Conservation (phyloP, 2,113 vertebrate genomes). For the Sturnira hondurensis region DNA sequence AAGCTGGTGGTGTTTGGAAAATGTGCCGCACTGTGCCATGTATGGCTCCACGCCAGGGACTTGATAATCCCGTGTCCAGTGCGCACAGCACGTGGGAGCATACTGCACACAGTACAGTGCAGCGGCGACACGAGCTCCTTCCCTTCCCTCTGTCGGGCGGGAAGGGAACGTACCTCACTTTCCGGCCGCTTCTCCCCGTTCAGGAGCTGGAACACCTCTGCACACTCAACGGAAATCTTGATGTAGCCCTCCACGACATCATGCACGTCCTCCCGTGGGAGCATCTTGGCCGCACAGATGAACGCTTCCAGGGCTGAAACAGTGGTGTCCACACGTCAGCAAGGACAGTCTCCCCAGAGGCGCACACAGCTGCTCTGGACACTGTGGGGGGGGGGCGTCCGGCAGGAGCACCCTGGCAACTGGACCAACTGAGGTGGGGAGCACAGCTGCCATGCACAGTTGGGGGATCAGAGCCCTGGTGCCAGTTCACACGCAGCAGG, state of each 20-base stretch:
- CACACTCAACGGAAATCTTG: conserved; percentile 94
- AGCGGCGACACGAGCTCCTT: background rate
- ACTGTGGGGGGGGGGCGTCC: too few species aligned
- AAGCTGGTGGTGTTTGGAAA: background rate
- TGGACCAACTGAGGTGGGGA: background rate
- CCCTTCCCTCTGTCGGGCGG: background rate
- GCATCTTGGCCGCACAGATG: conserved; percentile 82
- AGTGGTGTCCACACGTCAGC: background rate
- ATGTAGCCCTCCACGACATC: conserved; percentile 95
- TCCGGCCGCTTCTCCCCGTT: conserved; percentile 86
- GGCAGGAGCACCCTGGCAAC: background rate
- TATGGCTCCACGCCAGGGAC: too few species aligned
- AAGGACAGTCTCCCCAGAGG: background rate
- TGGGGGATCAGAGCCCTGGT: rapidly evolving
- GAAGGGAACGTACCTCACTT: conserved; percentile 82
- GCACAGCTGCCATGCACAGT: background rate
- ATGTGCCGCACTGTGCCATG: too few species aligned
- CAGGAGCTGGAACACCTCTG: conserved; percentile 91
- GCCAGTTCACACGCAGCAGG: background rate
- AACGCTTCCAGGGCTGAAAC: conserved; percentile 89
- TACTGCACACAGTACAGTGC: too few species aligned
- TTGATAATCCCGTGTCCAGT: too few species aligned
- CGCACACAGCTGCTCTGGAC: too few species aligned
- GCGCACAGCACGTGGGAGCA: too few species aligned
- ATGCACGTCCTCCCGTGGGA: conserved; percentile 83